Percentiles rank a stretch among this genome's conserved stretches.
phyloP scores from a whole-genome alignment of 2,113 vertebrate species.

The Sialia sialis region DNA sequence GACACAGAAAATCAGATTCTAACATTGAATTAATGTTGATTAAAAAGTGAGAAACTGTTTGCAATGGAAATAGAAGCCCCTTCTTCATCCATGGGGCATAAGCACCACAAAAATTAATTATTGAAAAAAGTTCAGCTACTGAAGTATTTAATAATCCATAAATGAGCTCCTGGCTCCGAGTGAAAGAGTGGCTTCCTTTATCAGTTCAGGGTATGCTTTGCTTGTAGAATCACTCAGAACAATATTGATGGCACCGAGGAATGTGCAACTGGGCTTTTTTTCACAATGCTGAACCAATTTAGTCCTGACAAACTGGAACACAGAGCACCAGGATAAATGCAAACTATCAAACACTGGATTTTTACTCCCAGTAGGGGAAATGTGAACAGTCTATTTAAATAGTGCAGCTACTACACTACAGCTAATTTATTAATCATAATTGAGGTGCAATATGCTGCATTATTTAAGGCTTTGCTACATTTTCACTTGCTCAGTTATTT shows the following conservation, averaged over 20 bases:
- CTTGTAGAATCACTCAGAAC: not conserved
- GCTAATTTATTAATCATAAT: constrained; percentile 56
- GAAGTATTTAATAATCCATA: not conserved
- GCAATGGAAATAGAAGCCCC: not conserved
- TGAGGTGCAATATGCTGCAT: constrained; percentile 33
- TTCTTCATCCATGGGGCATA: not conserved
- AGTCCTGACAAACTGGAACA: not conserved
- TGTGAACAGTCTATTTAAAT: not conserved
- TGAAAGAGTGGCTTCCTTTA: not conserved
- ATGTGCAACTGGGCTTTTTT: not conserved
- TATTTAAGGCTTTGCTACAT: constrained; percentile 47
- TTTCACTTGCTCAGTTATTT: constrained; percentile 30
- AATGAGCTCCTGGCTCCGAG: not conserved
- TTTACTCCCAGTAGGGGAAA: not conserved
- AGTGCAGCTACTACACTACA: not conserved
- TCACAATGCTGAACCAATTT: not conserved
- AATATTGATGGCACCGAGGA: not conserved
- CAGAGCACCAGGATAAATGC: not conserved
- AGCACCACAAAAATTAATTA: not conserved
- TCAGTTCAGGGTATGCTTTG: not conserved
- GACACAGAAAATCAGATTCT: not conserved
- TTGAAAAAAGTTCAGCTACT: not conserved
- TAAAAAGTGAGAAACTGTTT: constrained; percentile 10
- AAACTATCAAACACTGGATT: not conserved
- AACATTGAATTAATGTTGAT: constrained; percentile 8